phyloP scores from a whole-genome alignment of 2,113 vertebrate species.

The Semnornis frantzii region DNA sequence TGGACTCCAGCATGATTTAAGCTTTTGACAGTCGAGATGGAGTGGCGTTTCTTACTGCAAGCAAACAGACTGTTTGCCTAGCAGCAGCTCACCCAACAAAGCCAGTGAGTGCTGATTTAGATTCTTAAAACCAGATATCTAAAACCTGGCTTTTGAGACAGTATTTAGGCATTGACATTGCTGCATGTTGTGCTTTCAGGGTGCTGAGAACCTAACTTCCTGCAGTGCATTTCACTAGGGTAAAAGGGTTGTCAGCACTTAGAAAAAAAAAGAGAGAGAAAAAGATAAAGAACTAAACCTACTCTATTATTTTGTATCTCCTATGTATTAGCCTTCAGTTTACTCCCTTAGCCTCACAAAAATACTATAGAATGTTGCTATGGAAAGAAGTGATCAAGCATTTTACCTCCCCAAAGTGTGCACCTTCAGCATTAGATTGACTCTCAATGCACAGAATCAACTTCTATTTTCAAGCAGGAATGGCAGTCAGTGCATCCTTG shows the following conservation, averaged over 20 bases:
- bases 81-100: background rate
- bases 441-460: background rate
- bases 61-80: background rate
- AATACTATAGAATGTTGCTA: background rate
- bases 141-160: background rate
- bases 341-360: background rate
- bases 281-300: too few relatives aligned
- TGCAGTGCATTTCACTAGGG: accelerated
- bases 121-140: background rate
- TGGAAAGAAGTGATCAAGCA: background rate
- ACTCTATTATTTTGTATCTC: background rate
- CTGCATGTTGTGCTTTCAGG: background rate
- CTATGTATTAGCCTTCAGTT: background rate
- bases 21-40: background rate
- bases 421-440: background rate
- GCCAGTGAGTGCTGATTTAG: background rate
- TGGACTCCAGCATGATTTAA: background rate
- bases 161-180: background rate
- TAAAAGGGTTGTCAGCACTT: background rate
- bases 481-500: background rate
- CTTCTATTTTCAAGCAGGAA: constrained; percentile 12
- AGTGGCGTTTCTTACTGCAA: background rate
- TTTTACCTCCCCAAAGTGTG: background rate
- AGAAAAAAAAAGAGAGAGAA: too few relatives aligned
- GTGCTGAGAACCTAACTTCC: background rate